A percentile compares a stretch with the other conserved stretches of the same genome.
phyloP scores from a whole-genome alignment of 2,888 invertebrate genomes.

The Branchinecta sandiegonensis region DNA sequence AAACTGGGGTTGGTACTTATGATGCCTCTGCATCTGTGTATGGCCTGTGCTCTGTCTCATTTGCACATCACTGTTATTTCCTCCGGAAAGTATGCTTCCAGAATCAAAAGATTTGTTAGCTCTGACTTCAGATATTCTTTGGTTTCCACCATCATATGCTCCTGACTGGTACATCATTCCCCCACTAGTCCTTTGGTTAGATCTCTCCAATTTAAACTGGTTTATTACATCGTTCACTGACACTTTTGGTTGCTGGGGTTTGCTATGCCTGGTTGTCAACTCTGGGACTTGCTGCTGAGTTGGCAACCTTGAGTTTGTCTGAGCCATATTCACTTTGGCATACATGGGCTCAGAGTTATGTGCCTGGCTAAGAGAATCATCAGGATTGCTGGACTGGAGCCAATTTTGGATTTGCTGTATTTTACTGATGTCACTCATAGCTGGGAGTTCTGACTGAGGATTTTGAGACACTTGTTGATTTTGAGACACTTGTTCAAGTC shows the following conservation, averaged over 20 bases:
- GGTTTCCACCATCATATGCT: not conserved
- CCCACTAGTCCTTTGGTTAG: not conserved
- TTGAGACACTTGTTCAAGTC: not conserved
- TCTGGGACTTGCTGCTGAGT: not conserved
- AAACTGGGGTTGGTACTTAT: constrained; percentile 11
- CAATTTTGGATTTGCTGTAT: constrained; percentile 12
- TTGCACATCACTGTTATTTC: not conserved
- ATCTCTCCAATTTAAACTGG: constrained; percentile 1
- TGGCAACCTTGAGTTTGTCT: not conserved
- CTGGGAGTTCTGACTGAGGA: not conserved
- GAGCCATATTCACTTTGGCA: constrained; percentile 7
- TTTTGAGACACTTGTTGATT: not conserved
- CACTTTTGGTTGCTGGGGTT: constrained; percentile 8
- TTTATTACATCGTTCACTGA: constrained; percentile 2
- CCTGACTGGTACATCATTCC: not conserved
- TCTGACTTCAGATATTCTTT: not conserved
- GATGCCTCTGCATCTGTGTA: not conserved
- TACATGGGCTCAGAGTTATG: constrained; percentile 4
- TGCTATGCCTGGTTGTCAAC: not conserved
- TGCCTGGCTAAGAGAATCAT: constrained; percentile 9
- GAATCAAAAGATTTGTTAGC: not conserved
- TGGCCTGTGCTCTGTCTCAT: not conserved
- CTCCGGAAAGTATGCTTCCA: not conserved
- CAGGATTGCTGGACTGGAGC: constrained; percentile 13
- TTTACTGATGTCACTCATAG: constrained; percentile 8